These are phyloP conservation scores for Lysandra coridon DNA, from an alignment of 2,888 invertebrate species.

Conservation along the genomic window DNA sequence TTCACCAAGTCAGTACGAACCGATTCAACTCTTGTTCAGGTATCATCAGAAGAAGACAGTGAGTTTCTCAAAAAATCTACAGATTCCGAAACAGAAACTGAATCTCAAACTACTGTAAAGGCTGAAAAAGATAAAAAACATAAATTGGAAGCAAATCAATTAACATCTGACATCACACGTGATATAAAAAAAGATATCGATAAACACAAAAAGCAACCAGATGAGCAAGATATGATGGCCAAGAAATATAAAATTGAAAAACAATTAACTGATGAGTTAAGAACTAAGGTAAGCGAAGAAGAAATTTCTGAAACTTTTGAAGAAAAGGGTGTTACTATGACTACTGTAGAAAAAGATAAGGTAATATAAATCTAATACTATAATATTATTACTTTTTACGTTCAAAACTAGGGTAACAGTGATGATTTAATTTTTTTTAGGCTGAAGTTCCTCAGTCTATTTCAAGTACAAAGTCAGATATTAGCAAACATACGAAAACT, in stretches of 20 bases:
- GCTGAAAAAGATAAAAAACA: constrained; percentile 61
- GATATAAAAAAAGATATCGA: constrained; percentile 48
- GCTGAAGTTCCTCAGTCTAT: constrained; percentile 62
- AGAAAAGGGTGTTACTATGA: constrained; percentile 64
- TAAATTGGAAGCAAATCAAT: constrained; percentile 53
- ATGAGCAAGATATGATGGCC: constrained; percentile 47
- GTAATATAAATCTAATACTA: constrained; percentile 44
- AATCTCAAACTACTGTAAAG: constrained; percentile 74
- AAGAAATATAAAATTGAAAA: constrained; percentile 57
- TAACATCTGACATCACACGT: constrained; percentile 49
- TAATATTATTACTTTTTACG: neutral
- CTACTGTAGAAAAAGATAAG: constrained; percentile 57
- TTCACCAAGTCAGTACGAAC: constrained; percentile 71
- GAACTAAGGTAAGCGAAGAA: constrained; percentile 63
- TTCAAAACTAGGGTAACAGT: neutral
- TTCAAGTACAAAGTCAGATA: constrained; percentile 66
- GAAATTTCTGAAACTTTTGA: constrained; percentile 62
- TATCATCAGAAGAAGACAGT: constrained; percentile 77
- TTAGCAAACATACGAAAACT: constrained; percentile 69
- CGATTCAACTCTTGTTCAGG: constrained; percentile 76
- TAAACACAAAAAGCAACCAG: constrained; percentile 50
- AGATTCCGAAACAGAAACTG: constrained; percentile 78
- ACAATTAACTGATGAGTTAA: constrained; percentile 59
- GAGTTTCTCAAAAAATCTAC: constrained; percentile 77
- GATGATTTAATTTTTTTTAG: constrained; percentile 50